Base-by-base conservation (phyloP, 2,888 invertebrate species). In the Drosophila mercatorum region DNA sequence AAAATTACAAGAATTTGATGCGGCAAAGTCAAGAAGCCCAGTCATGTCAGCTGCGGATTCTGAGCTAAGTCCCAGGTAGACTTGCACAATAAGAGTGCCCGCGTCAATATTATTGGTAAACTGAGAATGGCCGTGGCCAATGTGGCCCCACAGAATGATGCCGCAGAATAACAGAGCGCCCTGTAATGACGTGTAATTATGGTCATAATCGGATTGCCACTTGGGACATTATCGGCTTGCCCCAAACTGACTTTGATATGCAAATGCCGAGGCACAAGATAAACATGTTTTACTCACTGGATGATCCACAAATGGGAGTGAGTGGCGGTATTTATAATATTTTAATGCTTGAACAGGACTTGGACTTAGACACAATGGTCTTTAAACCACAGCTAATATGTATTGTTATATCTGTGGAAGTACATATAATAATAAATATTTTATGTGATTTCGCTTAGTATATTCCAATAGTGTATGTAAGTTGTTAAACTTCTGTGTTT, bases 161-260 rank as follows among this genome's bases (percentile, higher is more conserved):
- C 36, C 56, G 65, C 69, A 51, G 22, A 87, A 88, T 92, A 91
- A 34, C 17, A 91, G 88, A 91, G 87, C 89, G 81, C 83, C 68
- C 77, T 84, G 88, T 92, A 90, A 92, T 90, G 84, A 89, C 88
- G 76, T 90, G 91, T 92, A 91, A 92, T 92, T 90, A 88, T 78
- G 89, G 84, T 81, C 83, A 91, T 92, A 92, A 92, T 92, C 92
- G 85, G 85, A 88, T 88, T 91, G 85, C 83, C 84, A 78, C 88
- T 81, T 76, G 86, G 80, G 79, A 72, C 75, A 77, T 69, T 83
- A 70, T 78, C 64, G 58, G 66, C 57, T 49, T 44, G 64, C 28
- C 69, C 74, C 64, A 64, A 81, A 89, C 84, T 70, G 81, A 70
- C 68, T 84, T 88, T 83, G 68, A 78, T 91, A 90, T 91, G 89